A percentile compares a stretch with the other conserved stretches of the same genome.
Conservation (phyloP, 2,113 vertebrate species). For the Spermophilus dauricus region DNA sequence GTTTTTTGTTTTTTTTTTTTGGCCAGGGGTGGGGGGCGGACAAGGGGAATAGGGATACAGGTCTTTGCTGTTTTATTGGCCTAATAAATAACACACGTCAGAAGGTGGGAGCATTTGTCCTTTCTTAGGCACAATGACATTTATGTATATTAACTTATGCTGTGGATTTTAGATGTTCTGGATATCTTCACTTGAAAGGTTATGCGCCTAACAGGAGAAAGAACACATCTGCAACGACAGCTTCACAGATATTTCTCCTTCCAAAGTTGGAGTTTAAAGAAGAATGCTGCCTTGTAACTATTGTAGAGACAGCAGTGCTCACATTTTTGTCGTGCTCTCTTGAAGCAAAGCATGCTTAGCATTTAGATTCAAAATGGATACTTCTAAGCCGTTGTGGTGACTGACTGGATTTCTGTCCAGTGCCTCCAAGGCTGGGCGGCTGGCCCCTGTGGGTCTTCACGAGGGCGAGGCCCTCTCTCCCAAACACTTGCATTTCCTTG, state of each 20-base stretch:
- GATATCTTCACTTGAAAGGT: slow-evolving; percentile 16
- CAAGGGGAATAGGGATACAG: neutral
- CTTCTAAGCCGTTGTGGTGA: neutral
- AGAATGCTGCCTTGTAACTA: neutral
- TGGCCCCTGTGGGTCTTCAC: neutral
- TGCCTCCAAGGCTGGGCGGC: neutral
- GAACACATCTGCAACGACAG: neutral
- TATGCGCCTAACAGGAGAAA: neutral
- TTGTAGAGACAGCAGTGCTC: neutral
- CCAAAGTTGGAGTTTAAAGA: neutral
- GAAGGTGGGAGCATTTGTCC: slow-evolving; percentile 17
- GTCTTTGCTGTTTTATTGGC: neutral
- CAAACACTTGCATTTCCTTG: neutral
- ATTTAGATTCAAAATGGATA: neutral
- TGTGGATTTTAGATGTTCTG: neutral
- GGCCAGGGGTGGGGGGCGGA: neutral
- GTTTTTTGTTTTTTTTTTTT: neutral
- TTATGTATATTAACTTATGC: neutral
- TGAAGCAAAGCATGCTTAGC: neutral
- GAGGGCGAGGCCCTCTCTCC: neutral
- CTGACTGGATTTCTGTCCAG: neutral
- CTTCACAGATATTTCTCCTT: neutral
- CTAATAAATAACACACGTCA: neutral
- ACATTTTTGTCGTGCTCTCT: neutral
- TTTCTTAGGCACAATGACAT: neutral